Conservation (phyloP, 1,140 invertebrate genomes). For the Catajapyx aquilonaris region DNA sequence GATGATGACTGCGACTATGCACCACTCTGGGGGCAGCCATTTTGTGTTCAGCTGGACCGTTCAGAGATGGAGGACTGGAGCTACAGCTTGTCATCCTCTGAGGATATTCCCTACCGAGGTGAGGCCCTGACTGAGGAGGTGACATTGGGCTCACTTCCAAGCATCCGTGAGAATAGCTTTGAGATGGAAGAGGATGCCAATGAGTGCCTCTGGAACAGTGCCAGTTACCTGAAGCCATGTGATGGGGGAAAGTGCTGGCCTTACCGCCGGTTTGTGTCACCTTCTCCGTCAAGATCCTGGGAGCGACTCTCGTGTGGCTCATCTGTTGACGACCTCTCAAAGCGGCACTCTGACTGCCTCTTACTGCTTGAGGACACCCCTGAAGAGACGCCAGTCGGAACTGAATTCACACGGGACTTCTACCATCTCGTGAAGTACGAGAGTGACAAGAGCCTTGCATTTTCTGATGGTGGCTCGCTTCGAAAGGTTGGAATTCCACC, state of each 20-base stretch:
- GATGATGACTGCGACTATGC: conserved; percentile 38
- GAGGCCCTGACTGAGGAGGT: conserved; percentile 26
- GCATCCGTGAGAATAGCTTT: conserved; percentile 46
- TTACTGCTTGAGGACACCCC: conserved; percentile 19
- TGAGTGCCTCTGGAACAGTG: conserved; percentile 48
- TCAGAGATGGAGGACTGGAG: conserved; percentile 60
- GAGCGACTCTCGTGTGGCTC: conserved; percentile 11
- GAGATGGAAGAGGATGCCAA: conserved; percentile 48
- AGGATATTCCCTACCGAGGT: conserved; percentile 32
- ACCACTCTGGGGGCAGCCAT: conserved; percentile 45
- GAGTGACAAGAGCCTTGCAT: conserved; percentile 42
- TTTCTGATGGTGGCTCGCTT: conserved; percentile 2
- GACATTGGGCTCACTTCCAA: conserved; percentile 28
- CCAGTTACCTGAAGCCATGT: conserved; percentile 26
- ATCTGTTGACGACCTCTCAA: conserved; percentile 21
- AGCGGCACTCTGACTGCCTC: conserved; percentile 41
- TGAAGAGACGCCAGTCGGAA: conserved; percentile 33
- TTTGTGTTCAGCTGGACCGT: conserved; percentile 49
- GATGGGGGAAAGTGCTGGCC: conserved; percentile 2
- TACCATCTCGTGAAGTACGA: conserved; percentile 54
- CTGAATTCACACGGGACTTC: conserved; percentile 56
- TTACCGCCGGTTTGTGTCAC: conserved; percentile 4
- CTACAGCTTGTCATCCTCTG: conserved; percentile 37
- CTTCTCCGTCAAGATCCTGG: conserved; percentile 8
- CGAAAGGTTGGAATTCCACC: conserved; percentile 7